phyloP scores from a whole-genome alignment of 2,797 vertebrate genomes.

The Alosa sapidissima region DNA sequence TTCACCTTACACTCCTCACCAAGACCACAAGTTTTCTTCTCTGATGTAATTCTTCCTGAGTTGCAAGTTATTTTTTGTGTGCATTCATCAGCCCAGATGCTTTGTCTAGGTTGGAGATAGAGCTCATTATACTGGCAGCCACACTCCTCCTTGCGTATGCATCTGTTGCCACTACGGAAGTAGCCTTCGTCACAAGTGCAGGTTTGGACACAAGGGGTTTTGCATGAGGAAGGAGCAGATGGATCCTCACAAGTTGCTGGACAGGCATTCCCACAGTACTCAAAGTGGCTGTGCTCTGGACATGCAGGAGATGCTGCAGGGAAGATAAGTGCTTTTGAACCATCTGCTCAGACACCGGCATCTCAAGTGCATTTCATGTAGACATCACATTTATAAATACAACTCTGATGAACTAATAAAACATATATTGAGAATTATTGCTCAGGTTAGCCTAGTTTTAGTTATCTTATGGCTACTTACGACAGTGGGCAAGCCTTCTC shows the following conservation, averaged over 20 bases:
- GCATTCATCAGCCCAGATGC: slow-evolving; percentile 71
- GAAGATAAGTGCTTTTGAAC: not conserved
- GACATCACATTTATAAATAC: slow-evolving; percentile 25
- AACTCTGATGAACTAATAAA: not conserved
- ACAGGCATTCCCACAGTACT: slow-evolving; percentile 68
- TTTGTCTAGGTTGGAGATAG: slow-evolving; percentile 54
- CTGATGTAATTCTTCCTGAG: not conserved
- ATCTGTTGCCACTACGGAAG: slow-evolving; percentile 61
- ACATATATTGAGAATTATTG: too few relatives aligned
- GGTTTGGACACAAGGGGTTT: slow-evolving; percentile 66
- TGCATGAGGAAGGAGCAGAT: slow-evolving; percentile 46
- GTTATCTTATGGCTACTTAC: slow-evolving; percentile 66
- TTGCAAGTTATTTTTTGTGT: slow-evolving; percentile 60
- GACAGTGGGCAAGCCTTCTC: slow-evolving; percentile 65
- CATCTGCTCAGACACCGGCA: not conserved
- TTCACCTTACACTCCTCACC: slow-evolving; percentile 66
- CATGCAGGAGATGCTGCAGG: slow-evolving; percentile 58
- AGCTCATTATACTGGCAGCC: slow-evolving; percentile 67
- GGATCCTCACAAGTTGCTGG: slow-evolving; percentile 65
- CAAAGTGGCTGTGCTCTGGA: slow-evolving; percentile 71
- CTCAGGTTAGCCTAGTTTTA: not conserved
- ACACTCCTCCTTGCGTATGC: slow-evolving; percentile 61
- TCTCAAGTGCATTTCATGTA: not conserved
- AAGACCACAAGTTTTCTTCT: slow-evolving; percentile 62
- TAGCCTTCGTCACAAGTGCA: slow-evolving; percentile 70